Evolutionary conservation across 2,113 vertebrate species (phyloP).

Genomic region (Mustelus asterias): DNA sequence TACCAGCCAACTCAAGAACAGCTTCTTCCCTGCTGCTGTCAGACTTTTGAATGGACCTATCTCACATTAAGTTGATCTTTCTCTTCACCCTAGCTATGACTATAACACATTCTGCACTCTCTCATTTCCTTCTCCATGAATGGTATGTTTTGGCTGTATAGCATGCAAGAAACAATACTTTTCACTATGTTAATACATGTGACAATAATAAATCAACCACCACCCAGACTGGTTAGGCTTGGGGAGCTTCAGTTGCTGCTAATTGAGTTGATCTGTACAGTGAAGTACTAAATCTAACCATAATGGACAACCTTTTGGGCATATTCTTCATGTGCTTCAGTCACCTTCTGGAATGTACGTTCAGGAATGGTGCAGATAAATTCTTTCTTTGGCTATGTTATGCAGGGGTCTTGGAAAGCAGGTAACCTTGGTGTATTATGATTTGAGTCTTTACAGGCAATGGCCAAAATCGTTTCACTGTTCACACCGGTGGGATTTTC

Average conservation of each 20-base stretch:
- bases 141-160: too few relatives aligned
- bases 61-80: too few relatives aligned
- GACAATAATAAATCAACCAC: too few relatives aligned
- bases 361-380: background rate
- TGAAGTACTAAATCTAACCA: background rate
- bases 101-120: too few relatives aligned
- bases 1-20: too few relatives aligned
- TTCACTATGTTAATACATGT: too few relatives aligned
- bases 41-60: too few relatives aligned
- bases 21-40: too few relatives aligned
- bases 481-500: too few relatives aligned
- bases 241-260: background rate
- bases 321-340: background rate
- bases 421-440: background rate
- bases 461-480: background rate
- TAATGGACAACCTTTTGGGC: background rate
- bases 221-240: background rate
- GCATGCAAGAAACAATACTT: too few relatives aligned
- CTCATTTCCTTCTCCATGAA: too few relatives aligned
- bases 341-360: background rate
- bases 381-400: background rate
- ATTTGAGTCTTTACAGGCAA: background rate
- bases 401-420: background rate
- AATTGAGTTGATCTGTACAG: background rate
- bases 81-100: too few relatives aligned